These are phyloP conservation scores for Rhincodon typus DNA, from an alignment of 2,797 vertebrate species.

Conservation along the genomic window DNA sequence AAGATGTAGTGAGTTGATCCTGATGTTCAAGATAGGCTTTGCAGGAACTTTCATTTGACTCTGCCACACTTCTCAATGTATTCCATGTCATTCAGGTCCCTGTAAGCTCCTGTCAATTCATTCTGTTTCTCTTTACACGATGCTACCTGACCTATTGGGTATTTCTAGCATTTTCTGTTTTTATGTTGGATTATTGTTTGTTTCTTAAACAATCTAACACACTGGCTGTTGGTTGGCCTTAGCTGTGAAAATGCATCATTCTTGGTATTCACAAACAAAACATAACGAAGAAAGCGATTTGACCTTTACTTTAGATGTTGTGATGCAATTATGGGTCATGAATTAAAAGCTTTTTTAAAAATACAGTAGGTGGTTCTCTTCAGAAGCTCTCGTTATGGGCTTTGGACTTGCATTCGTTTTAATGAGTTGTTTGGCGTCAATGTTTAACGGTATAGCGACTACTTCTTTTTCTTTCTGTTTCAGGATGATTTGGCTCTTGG, in stretches of 20 bases:
- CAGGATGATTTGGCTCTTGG: neutral
- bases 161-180: too few relatives aligned
- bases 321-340: neutral
- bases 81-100: too few relatives aligned
- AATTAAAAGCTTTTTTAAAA: neutral
- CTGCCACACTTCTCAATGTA: too few relatives aligned
- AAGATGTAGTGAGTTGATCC: too few relatives aligned
- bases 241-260: slow-evolving; percentile 1
- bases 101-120: too few relatives aligned
- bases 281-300: neutral
- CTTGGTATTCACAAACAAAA: neutral
- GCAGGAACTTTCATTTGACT: too few relatives aligned
- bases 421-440: neutral
- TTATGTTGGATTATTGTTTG: neutral
- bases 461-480: neutral
- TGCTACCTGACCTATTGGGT: too few relatives aligned
- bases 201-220: neutral
- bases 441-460: neutral
- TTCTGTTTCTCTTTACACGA: too few relatives aligned
- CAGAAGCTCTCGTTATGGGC: neutral
- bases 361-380: neutral
- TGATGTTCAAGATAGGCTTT: too few relatives aligned
- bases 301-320: neutral
- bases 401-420: neutral
- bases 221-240: neutral